Percentiles rank a stretch among this genome's conserved stretches.
phyloP scores from a whole-genome alignment of 2,888 invertebrate species.

The Cephus rjabovi region DNA sequence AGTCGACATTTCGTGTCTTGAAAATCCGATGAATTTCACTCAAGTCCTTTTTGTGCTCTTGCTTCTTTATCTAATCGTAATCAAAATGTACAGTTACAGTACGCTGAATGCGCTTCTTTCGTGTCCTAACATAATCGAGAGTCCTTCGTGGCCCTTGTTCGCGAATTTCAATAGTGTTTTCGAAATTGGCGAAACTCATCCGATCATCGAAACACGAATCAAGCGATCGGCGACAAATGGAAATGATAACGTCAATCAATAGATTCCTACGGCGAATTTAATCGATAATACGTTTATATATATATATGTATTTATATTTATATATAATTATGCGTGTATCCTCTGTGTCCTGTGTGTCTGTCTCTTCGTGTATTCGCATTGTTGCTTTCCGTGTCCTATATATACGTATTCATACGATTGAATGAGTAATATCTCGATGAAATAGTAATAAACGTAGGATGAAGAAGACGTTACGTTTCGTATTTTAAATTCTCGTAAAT shows the following conservation, averaged over 20 bases:
- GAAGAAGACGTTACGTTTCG: constrained; percentile 3
- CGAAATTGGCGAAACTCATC: too few species aligned
- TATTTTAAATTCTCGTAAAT: background rate
- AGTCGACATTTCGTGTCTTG: background rate
- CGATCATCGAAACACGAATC: background rate
- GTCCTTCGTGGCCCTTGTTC: background rate
- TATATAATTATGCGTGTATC: background rate
- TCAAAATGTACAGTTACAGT: too few species aligned
- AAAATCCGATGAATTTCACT: background rate
- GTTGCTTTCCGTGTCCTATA: background rate
- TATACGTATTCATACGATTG: constrained; percentile 2
- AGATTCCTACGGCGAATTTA: constrained; percentile 35
- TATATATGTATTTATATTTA: background rate
- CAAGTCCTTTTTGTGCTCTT: too few species aligned
- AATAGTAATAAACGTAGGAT: constrained; percentile 4
- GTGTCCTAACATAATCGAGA: background rate
- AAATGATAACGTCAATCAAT: constrained; percentile 39
- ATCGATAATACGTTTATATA: constrained; percentile 23
- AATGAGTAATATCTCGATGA: background rate
- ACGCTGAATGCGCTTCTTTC: too few species aligned
- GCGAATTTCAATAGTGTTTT: background rate
- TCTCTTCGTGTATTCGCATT: too few species aligned
- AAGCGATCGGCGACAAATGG: constrained; percentile 18
- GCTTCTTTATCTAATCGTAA: too few species aligned
- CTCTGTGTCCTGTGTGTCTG: too few species aligned